Evolutionary conservation across 1,140 invertebrate species (phyloP).

Genomic region (Drosophila sproati): DNA sequence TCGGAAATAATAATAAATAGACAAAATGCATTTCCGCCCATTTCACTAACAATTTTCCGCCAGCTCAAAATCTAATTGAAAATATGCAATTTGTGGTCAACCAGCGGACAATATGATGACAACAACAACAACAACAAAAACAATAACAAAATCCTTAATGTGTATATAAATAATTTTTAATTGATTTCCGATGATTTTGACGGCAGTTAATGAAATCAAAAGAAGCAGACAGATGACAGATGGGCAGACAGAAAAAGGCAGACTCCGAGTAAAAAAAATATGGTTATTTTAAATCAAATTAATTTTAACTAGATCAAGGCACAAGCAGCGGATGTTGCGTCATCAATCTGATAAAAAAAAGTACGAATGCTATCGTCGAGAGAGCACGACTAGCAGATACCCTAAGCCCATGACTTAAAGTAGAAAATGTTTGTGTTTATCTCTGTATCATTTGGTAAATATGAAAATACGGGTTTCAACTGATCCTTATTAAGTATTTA

Average conservation of each 20-base stretch:
- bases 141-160: constrained; percentile 42
- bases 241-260: not conserved
- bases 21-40: constrained; percentile 11
- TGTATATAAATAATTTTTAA: constrained; percentile 54
- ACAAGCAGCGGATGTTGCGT: constrained; percentile 31
- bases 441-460: not conserved
- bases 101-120: constrained; percentile 28
- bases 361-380: too few species aligned
- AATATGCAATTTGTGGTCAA: constrained; percentile 55
- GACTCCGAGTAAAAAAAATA: constrained; percentile 28
- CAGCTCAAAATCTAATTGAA: constrained; percentile 37
- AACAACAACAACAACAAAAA: constrained; percentile 38
- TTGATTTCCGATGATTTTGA: constrained; percentile 52
- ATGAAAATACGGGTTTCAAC: not conserved
- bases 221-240: not conserved
- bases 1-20: constrained; percentile 23
- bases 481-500: too few species aligned
- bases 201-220: constrained; percentile 43
- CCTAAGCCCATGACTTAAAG: too few species aligned
- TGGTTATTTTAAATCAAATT: constrained; percentile 30
- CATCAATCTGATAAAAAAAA: not conserved
- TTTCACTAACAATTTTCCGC: not conserved
- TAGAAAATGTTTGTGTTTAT: too few species aligned
- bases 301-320: constrained; percentile 41
- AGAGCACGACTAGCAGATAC: too few species aligned